phyloP scores from a whole-genome alignment of 2,113 vertebrate species.

The Labrus mixtus region DNA sequence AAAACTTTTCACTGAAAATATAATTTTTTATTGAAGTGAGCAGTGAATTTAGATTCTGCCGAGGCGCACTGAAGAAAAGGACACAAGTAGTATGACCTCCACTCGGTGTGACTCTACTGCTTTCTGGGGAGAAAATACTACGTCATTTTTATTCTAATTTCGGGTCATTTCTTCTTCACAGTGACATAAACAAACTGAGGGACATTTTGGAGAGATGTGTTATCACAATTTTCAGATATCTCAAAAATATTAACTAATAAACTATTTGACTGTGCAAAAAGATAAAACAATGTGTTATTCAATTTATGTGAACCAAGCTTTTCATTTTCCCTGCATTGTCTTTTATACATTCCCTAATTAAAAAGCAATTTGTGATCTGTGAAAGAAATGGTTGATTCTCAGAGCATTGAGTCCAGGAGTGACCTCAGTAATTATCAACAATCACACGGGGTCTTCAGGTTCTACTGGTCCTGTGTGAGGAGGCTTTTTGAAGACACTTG shows the following conservation, averaged over 20 bases:
- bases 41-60: too few species aligned
- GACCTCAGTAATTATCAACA: constrained; percentile 25
- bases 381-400: background rate
- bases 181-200: constrained; percentile 20
- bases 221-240: too few species aligned
- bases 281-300: background rate
- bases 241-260: too few species aligned
- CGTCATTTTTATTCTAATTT: background rate
- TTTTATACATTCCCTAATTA: background rate
- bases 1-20: too few species aligned
- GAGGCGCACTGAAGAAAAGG: constrained; percentile 75
- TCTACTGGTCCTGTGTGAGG: constrained; percentile 20
- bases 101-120: constrained; percentile 47
- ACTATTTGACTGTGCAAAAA: too few species aligned
- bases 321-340: too few species aligned
- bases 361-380: background rate
- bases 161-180: background rate
- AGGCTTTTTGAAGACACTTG: constrained; percentile 48
- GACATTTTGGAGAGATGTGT: constrained; percentile 51
- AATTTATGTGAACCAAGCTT: background rate
- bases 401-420: background rate
- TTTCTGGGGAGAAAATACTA: constrained; percentile 47
- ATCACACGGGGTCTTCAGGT: constrained; percentile 16
- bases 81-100: constrained; percentile 70
- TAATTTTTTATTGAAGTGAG: too few species aligned